Conservation (phyloP, 2,113 vertebrate genomes). For the Rostratula benghalensis region DNA sequence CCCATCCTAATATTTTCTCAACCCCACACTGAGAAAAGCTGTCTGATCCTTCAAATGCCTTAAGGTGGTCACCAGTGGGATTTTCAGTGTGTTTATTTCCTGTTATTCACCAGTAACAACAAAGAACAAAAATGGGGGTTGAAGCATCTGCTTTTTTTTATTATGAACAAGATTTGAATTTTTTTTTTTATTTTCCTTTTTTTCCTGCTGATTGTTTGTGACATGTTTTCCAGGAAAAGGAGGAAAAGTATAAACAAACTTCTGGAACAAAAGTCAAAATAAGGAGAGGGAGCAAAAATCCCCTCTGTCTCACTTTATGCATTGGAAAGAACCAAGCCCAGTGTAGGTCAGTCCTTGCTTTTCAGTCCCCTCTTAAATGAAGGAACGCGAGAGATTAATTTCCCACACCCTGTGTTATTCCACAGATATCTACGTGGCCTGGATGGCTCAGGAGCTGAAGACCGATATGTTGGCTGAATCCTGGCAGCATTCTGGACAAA, state of each 20-base stretch:
- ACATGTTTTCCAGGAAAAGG: background rate
- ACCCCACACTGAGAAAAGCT: background rate
- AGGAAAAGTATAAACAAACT: background rate
- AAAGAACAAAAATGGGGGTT: background rate
- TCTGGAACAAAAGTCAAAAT: background rate
- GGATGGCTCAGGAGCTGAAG: slow-evolving; percentile 87
- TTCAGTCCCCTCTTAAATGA: background rate
- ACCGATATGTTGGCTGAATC: slow-evolving; percentile 85
- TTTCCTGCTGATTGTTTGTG: background rate
- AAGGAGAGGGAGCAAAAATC: background rate
- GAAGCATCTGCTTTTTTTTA: background rate
- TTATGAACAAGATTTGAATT: background rate
- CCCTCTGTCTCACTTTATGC: background rate
- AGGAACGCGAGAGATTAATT: background rate
- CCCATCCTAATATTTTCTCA: background rate
- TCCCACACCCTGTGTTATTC: background rate
- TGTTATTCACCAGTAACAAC: background rate
- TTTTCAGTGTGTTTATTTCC: background rate
- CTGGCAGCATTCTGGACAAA: slow-evolving; percentile 79
- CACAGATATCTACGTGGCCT: slow-evolving; percentile 88
- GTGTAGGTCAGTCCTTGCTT: background rate
- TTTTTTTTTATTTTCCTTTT: background rate
- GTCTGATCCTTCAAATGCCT: background rate
- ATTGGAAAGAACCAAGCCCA: rapidly evolving
- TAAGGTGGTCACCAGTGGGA: background rate